A percentile compares a stretch with the other conserved stretches of the same genome.
Conservation (phyloP, 2,113 vertebrate genomes). For the Bettongia penicillata region DNA sequence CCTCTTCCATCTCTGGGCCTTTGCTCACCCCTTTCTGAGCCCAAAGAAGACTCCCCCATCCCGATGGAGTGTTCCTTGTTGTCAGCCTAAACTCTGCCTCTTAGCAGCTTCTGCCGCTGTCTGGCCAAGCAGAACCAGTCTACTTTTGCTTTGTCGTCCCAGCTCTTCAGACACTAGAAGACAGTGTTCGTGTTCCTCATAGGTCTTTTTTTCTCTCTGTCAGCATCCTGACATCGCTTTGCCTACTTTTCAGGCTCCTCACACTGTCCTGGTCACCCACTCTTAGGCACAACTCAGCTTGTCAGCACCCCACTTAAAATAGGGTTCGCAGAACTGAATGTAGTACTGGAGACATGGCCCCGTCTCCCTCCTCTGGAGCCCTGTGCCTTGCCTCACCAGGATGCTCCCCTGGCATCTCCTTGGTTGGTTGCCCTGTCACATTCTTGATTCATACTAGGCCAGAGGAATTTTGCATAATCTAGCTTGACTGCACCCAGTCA, state of each 20-base stretch:
- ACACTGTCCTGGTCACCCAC: no score
- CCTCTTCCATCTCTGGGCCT: background rate
- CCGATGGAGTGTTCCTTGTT: background rate
- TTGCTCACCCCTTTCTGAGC: background rate
- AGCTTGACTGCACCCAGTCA: background rate
- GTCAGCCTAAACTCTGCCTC: background rate
- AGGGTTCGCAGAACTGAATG: no score
- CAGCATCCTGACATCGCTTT: background rate
- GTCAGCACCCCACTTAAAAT: no score
- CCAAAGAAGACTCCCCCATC: background rate
- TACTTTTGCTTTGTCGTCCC: background rate
- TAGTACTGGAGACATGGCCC: no score
- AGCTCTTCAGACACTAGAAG: background rate
- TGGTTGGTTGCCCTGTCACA: no score
- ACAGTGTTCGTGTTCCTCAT: rapidly evolving
- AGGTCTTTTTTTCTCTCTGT: background rate
- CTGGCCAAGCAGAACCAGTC: background rate
- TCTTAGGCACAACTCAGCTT: no score
- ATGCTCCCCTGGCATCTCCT: no score
- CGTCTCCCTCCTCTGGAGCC: background rate
- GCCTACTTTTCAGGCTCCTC: no score
- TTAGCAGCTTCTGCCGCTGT: background rate
- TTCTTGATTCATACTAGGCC: background rate
- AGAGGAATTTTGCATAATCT: background rate
- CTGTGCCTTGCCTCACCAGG: background rate